Evolutionary conservation across 2,888 invertebrate genomes (phyloP).

Genomic region (Melieria picta): DNA sequence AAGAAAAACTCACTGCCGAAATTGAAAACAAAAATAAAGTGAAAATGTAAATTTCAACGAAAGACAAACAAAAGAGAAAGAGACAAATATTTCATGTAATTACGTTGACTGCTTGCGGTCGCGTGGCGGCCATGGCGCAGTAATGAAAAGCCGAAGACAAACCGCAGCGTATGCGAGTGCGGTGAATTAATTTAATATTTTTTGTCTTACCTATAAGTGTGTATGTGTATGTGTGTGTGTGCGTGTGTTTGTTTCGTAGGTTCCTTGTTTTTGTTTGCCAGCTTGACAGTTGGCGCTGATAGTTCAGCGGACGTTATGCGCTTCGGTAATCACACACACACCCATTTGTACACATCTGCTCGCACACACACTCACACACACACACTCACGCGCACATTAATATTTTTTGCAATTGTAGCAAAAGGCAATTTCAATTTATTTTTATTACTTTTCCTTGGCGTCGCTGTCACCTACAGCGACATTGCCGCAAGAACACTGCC

Average conservation of each 20-base stretch:
- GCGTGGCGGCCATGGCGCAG: no score
- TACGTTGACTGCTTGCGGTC: no score
- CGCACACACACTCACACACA: background rate
- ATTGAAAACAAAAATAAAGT: no score
- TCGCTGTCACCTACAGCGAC: background rate
- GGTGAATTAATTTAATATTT: no score
- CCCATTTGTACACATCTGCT: conserved; percentile 9
- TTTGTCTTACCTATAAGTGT: background rate
- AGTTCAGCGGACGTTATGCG: background rate
- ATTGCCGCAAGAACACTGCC: conserved; percentile 1
- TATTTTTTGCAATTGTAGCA: conserved; percentile 17
- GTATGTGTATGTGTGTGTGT: conserved; percentile 14
- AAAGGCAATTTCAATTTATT: conserved; percentile 34
- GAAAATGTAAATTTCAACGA: no score
- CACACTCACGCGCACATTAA: background rate
- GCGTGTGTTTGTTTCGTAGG: conserved; percentile 15
- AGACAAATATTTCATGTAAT: no score
- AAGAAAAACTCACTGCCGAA: no score
- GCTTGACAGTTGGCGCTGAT: no score
- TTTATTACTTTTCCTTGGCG: conserved; percentile 46
- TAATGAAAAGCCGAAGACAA: no score
- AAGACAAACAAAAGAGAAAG: no score
- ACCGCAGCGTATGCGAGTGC: no score
- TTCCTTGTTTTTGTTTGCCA: no score
- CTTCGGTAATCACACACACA: background rate